Evolutionary conservation across 2,888 invertebrate species (phyloP), one percentile per base, ranked within the genome.

Genomic region (Stenotaenia linearis): DNA sequence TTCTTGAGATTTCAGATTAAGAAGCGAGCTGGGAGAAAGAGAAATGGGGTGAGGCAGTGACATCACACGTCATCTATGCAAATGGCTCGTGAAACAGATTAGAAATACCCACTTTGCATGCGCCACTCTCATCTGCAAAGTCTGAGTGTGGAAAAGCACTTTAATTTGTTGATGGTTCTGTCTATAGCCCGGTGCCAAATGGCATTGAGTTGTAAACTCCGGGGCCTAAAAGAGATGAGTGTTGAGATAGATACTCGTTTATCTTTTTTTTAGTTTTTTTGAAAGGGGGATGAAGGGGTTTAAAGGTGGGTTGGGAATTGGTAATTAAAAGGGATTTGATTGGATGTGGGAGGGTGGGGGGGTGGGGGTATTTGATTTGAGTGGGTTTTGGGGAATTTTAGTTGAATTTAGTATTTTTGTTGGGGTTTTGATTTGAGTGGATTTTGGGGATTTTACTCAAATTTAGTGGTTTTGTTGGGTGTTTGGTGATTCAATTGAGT

Each of bases 21-120:
- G 56, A 56, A 56, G 56, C 56, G 56, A 7, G 40, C 7, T 2
- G 10, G 15, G 40, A 5, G 40, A 40, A 12, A 40, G 40, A 40
- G 40, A 40, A 40, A 40, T 40, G 40, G 40, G 15, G 40, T 40
- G 40, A 56, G 56, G 56, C 56, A 56, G 56, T 56, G 56, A 56
- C 56, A 56, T 56, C 56, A 56, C 56, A 56, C 56, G 56, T 56
- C 56, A 56, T 56, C 56, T 56, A 56, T 56, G 56, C 56, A 56
- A 56, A 56, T 56, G 56, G 56, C 56, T 56, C 56, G 56, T 56
- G 56, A 56, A 56, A 56, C 56, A 56, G 56, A 56, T 56, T 56
- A 56, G 56, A 56, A 56, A 56, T 56, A 18, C 23, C 21, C 56
- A 23, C 56, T 23, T 23, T 56, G 7, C 56, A 15, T 56, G 56